Conservation (phyloP, 2,113 vertebrate species). For the human region DNA sequence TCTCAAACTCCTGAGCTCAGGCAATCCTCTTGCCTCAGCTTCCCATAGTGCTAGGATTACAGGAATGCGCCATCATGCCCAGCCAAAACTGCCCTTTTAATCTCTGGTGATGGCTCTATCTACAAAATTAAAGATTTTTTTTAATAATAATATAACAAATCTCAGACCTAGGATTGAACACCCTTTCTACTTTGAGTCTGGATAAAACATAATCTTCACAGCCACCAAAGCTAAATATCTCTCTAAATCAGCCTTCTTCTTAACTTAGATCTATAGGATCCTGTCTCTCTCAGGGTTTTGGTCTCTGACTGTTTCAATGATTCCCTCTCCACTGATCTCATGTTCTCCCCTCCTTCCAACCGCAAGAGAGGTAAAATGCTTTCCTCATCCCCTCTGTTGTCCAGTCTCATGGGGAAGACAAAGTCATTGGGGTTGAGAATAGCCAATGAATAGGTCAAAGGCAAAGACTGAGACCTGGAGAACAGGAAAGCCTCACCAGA, state of each 20-base stretch:
- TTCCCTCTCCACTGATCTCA: not conserved
- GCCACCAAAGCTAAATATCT: not conserved
- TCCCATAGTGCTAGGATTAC: not conserved
- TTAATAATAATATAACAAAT: not conserved
- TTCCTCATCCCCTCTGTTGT: not conserved
- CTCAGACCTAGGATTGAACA: not conserved
- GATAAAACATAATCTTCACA: not conserved
- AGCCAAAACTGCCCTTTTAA: not conserved
- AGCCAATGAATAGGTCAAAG: not conserved
- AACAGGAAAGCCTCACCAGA: not conserved
- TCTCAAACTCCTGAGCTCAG: not conserved
- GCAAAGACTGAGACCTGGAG: not conserved
- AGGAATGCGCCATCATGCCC: not conserved
- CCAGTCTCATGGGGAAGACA: not conserved
- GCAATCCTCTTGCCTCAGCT: too few relatives aligned
- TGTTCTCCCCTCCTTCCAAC: not conserved
- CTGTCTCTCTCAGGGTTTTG: not conserved
- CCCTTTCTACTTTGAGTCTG: not conserved
- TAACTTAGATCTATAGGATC: not conserved
- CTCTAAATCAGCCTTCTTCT: not conserved
- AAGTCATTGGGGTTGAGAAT: not conserved
- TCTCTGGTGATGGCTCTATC: not conserved
- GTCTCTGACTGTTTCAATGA: not conserved
- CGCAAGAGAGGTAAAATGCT: not conserved
- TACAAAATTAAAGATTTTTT: not conserved